These are phyloP conservation scores for Lutraria lutraria DNA, from an alignment of 2,888 invertebrate genomes.

Conservation along the genomic window DNA sequence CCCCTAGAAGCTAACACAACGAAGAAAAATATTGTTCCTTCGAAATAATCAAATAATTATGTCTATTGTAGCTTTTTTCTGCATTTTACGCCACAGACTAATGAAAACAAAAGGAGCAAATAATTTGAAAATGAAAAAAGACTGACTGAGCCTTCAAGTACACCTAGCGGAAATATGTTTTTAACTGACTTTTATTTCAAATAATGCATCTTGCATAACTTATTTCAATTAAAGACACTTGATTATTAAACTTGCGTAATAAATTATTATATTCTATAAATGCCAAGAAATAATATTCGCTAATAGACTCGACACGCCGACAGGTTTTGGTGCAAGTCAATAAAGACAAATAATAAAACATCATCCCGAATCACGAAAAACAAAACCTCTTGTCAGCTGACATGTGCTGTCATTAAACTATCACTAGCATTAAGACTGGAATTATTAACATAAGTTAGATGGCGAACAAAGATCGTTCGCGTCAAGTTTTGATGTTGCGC, in stretches of 20 bases:
- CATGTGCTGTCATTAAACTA: slow-evolving; percentile 40
- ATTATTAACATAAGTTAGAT: slow-evolving; percentile 54
- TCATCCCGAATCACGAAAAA: slow-evolving; percentile 49
- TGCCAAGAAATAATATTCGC: neutral
- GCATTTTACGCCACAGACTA: too few relatives aligned
- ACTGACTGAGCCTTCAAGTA: too few relatives aligned
- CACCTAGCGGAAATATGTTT: slow-evolving; percentile 27
- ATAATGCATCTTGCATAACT: neutral
- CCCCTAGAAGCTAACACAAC: too few relatives aligned
- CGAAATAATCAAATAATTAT: too few relatives aligned
- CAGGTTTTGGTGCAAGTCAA: slow-evolving; percentile 40
- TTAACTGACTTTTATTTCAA: slow-evolving; percentile 25
- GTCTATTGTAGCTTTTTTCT: too few relatives aligned
- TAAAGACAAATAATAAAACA: slow-evolving; percentile 41
- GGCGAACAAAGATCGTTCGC: slow-evolving; percentile 34
- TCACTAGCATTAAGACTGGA: slow-evolving; percentile 38
- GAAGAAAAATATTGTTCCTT: too few relatives aligned
- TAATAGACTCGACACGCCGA: slow-evolving; percentile 6
- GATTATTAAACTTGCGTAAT: neutral
- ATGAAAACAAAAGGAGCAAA: too few relatives aligned
- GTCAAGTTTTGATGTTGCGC: slow-evolving; percentile 39
- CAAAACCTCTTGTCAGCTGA: slow-evolving; percentile 34
- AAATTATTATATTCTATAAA: neutral
- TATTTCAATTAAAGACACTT: neutral
- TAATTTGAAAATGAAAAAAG: too few relatives aligned